Base-by-base conservation (phyloP, 2,113 vertebrate genomes). In the Ictidomys tridecemlineatus region DNA sequence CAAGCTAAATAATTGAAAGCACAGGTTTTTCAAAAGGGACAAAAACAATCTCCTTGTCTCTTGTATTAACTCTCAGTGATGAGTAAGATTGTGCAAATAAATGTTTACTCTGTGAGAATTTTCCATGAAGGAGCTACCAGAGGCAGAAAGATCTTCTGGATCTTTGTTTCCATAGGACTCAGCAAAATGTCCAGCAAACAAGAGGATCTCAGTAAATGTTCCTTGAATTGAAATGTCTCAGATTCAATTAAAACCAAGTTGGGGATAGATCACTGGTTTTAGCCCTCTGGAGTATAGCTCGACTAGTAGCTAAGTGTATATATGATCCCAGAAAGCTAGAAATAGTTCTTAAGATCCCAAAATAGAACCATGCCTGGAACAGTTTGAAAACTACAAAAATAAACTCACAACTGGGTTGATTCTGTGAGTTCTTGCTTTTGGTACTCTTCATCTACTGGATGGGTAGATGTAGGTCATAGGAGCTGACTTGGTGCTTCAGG, bases 41-140 rank as follows among this genome's bases (percentile, higher is more conserved):
- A 53, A 45, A 94, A 85, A 70, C 17, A 76, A 22, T 91, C 14
- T 96, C 67, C 45, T 51, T 45, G n/a, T 39, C 92, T 95, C 22
- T 74, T 77, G 5, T 30, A 13, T n/a, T 89, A 45, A n/a, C 39
- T 8, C 13, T 76, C 14, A 34, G 4, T 85, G 39, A 48, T 90
- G 96, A 88, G 34, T 12, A 5, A 51, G 14, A 17, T 11, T 18
- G 3, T 86, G n/a, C 89, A 79, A 94, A 51, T 61, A 26, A 69
- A 26, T n/a, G 20, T 93, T 93, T 84, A n/a, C 1, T 34, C 42
- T 48, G 10, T 42, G 32, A 87, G 16, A 42, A 91, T 85, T 83
- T 93, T 78, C 53, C 28, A 78, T 6, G 34, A 42, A 93, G 42
- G 20, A 79, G 7, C 13, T 5, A 63, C 70, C 9, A 84, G 22